Evolutionary conservation across 2,113 vertebrate genomes (phyloP).

Genomic region (Rhabdomys dilectus): DNA sequence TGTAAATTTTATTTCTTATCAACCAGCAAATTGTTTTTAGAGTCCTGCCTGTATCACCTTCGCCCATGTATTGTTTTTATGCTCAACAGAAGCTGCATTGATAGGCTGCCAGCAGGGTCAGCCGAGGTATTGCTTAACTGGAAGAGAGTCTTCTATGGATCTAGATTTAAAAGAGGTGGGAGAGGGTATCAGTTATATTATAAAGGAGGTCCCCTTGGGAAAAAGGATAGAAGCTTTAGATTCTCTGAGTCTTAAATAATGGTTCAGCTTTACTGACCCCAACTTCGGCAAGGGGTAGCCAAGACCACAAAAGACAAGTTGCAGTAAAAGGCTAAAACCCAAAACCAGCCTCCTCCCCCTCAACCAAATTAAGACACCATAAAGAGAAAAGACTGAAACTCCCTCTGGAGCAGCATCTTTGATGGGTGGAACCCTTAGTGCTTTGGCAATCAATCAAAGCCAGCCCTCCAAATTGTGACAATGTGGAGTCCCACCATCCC

Average conservation of each 20-base stretch:
- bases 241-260: constrained; percentile 27
- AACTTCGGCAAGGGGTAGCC: neutral
- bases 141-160: constrained; percentile 58
- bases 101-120: neutral
- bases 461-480: constrained; percentile 18
- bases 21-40: constrained; percentile 42
- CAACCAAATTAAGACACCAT: neutral
- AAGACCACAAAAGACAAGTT: constrained; percentile 22
- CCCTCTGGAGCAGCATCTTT: neutral
- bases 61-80: neutral
- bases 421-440: neutral
- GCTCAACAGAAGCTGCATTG: neutral
- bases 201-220: constrained; percentile 51
- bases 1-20: neutral
- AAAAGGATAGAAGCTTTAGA: constrained; percentile 4
- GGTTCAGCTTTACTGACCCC: constrained; percentile 1
- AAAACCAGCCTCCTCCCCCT: neutral
- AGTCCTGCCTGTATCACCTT: neutral
- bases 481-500: neutral
- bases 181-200: constrained; percentile 34
- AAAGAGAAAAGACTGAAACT: constrained; percentile 20
- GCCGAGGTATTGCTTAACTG: constrained; percentile 28
- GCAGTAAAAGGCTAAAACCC: neutral
- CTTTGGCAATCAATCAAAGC: constrained; percentile 9
- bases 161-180: neutral